Evolutionary conservation across 2,888 invertebrate species (phyloP), one percentile per base, ranked within the genome.

Genomic region (Drosophila dives): DNA sequence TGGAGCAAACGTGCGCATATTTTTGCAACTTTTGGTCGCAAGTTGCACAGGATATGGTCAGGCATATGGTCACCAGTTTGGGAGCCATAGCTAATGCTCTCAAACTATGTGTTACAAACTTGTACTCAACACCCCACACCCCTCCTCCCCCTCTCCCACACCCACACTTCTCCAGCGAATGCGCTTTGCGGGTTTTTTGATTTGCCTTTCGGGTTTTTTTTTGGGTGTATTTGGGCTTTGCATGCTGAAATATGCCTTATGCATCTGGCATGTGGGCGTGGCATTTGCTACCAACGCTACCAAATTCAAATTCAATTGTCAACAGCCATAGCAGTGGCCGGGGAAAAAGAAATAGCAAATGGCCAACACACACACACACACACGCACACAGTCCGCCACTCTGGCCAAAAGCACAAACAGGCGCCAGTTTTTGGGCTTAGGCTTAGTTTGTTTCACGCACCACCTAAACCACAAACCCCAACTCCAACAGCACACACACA

Each of bases 301-400:
- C 84, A 88, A 86, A 86, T 90, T 88, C 86, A 86, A 45, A 90
- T 86, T 86, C 86, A 90, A 88, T 86, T 86, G 86, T 86, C 86
- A 90, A 86, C 89, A 83, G 81, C 84, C 69, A 72, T 59, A 36
- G 66, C 54, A 55, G 61, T n/a, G 36, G 55, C 38, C 56, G 53
- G 42, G 32, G 33, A 51, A 61, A 75, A 70, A 55, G 17, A 55
- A 69, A 69, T 33, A 51, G 29, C 54, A 73, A 73, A 74, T 63
- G 68, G 56, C n/a, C 68, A 53, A 26, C 53, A 71, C 53, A 62
- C 42, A 34, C 54, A 38, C 51, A 60, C 40, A 40, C 45, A 40
- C 29, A 40, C 23, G 23, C 11, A 49, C 48, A 23, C 45, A 49
- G 38, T 38, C 53, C 23, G 34, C 42, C 61, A 42, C 53, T 86